These are phyloP conservation scores for Centropus bengalensis DNA, from an alignment of 2,113 vertebrate genomes.

Conservation along the genomic window DNA sequence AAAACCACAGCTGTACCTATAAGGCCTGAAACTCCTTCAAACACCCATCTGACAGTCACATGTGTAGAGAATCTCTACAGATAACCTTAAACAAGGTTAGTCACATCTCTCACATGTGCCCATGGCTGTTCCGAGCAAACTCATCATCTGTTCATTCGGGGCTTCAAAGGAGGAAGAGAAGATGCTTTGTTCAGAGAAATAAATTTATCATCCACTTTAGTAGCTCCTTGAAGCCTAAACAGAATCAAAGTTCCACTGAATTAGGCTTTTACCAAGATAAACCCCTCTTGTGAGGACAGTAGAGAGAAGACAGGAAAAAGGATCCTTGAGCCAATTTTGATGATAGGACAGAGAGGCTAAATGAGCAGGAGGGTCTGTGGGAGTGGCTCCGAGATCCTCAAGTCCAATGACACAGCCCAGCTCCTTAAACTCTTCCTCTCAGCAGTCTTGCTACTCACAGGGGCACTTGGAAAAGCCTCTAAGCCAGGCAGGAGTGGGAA, in stretches of 20 bases:
- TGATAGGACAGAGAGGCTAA: neutral
- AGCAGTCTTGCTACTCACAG: fast-evolving
- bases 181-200: neutral
- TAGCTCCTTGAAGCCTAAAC: neutral
- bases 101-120: neutral
- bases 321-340: neutral
- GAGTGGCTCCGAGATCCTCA: neutral
- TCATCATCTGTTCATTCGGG: neutral
- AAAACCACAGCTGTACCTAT: neutral
- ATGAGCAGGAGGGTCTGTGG: neutral
- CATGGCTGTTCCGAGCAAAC: neutral
- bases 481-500: neutral
- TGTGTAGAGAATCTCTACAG: neutral
- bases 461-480: neutral
- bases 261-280: neutral
- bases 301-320: neutral
- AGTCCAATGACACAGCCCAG: neutral
- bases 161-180: neutral
- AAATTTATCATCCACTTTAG: neutral
- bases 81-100: neutral
- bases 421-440: neutral
- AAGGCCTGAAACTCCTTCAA: neutral
- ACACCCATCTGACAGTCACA: neutral
- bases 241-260: neutral
- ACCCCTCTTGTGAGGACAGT: neutral